Evolutionary conservation across 2,113 vertebrate genomes (phyloP).

Genomic region (Amazona vittata): DNA sequence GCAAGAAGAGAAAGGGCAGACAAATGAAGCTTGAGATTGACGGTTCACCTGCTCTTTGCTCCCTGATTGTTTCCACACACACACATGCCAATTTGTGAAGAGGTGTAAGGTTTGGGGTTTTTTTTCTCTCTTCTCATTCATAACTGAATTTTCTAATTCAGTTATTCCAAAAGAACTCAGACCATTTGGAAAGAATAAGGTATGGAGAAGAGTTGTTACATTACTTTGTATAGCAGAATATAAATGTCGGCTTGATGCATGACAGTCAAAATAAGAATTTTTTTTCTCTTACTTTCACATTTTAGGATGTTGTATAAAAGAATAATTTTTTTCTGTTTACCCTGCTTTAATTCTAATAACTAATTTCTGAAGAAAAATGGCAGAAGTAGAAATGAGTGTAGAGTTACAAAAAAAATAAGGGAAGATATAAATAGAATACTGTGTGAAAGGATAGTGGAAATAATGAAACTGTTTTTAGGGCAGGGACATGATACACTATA

Average conservation of each 20-base stretch:
- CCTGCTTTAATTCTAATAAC: constrained; percentile 8
- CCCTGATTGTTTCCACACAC: background rate
- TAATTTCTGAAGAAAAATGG: constrained; percentile 1
- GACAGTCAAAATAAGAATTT: background rate
- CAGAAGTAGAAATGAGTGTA: background rate
- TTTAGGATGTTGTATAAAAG: background rate
- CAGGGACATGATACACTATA: background rate
- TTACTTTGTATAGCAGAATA: background rate
- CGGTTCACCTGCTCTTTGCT: background rate
- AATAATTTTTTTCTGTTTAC: background rate
- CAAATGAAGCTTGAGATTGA: background rate
- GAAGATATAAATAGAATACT: background rate
- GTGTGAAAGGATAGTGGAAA: background rate
- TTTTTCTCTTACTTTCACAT: background rate
- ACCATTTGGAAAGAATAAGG: background rate
- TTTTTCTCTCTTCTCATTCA: background rate
- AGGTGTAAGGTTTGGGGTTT: rapidly evolving
- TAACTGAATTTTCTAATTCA: background rate
- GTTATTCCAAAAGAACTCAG: background rate
- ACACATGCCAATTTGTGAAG: background rate
- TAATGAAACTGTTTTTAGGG: background rate
- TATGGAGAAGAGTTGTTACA: background rate
- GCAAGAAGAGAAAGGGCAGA: background rate
- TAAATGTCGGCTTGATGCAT: background rate
- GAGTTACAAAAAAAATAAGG: constrained; percentile 3